Conservation (phyloP, 2,113 vertebrate genomes). For the Opisthocomus hoazin region DNA sequence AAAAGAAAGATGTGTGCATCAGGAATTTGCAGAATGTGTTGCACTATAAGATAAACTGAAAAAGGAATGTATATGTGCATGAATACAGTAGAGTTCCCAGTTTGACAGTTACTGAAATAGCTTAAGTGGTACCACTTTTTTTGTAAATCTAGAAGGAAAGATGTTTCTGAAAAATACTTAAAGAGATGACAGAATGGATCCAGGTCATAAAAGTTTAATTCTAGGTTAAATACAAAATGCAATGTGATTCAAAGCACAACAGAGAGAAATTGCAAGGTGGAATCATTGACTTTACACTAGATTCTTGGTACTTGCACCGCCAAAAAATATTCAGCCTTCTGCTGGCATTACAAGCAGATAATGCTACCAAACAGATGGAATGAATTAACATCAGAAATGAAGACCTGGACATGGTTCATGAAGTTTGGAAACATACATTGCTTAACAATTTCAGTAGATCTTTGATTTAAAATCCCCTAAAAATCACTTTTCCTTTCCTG, state of each 20-base stretch:
- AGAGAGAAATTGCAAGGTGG: neutral
- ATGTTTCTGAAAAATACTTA: neutral
- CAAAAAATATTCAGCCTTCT: neutral
- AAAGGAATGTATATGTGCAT: constrained; percentile 34
- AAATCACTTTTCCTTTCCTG: neutral
- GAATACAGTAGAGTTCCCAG: neutral
- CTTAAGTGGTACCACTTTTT: neutral
- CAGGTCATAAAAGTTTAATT: neutral
- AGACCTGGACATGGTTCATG: neutral
- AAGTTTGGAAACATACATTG: neutral
- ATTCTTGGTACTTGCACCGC: neutral
- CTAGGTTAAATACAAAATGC: neutral
- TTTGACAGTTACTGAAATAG: constrained; percentile 8
- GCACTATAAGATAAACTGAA: constrained; percentile 49
- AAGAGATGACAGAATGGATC: neutral
- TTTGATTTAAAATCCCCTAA: neutral
- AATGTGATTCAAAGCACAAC: constrained; percentile 20
- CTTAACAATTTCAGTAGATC: too few relatives aligned
- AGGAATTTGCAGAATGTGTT: constrained; percentile 53
- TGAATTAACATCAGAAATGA: neutral
- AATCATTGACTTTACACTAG: neutral
- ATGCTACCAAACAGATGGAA: neutral
- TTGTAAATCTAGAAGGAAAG: neutral
- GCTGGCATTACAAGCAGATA: neutral
- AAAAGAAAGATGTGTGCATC: constrained; percentile 48